A percentile compares a stretch with the other conserved stretches of the same genome.
Conservation (phyloP, 2,888 invertebrate species). For the Isotomurus palustris region DNA sequence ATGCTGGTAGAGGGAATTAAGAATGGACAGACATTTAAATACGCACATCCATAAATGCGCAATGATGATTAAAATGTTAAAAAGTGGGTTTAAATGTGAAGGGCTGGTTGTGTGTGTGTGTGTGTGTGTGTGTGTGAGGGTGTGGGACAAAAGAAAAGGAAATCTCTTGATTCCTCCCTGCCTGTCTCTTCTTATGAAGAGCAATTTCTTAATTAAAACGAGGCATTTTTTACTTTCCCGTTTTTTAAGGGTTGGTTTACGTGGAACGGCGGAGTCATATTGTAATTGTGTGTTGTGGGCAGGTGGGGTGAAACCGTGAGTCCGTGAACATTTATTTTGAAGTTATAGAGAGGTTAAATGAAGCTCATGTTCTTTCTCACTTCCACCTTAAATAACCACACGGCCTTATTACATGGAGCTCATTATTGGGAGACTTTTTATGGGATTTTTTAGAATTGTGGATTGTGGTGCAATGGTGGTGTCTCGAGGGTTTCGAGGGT, state of each 20-base stretch:
- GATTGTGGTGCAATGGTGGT: too few species aligned
- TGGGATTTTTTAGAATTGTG: too few species aligned
- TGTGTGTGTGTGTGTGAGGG: constrained; percentile 19
- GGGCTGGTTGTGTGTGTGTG: constrained; percentile 1
- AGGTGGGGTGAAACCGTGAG: not conserved
- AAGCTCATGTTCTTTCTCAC: constrained; percentile 2
- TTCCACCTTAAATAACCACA: too few species aligned
- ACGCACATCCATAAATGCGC: too few species aligned
- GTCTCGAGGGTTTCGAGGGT: constrained; percentile 16
- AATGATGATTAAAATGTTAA: too few species aligned
- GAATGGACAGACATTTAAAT: too few species aligned
- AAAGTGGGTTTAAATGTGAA: not conserved
- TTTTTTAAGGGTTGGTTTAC: not conserved
- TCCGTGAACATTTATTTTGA: not conserved
- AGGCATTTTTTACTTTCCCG: constrained; percentile 10
- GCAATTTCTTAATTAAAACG: constrained; percentile 28
- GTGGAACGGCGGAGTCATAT: constrained; percentile 1
- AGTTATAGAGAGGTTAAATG: not conserved
- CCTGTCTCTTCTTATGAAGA: constrained; percentile 21
- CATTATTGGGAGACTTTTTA: too few species aligned
- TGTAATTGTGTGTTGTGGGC: not conserved
- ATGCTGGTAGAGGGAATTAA: too few species aligned
- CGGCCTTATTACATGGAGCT: too few species aligned
- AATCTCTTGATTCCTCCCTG: constrained; percentile 13
- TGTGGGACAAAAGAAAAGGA: constrained; percentile 15